Evolutionary conservation across 1,140 invertebrate genomes (phyloP).

Genomic region (Paracyclopina nana): DNA sequence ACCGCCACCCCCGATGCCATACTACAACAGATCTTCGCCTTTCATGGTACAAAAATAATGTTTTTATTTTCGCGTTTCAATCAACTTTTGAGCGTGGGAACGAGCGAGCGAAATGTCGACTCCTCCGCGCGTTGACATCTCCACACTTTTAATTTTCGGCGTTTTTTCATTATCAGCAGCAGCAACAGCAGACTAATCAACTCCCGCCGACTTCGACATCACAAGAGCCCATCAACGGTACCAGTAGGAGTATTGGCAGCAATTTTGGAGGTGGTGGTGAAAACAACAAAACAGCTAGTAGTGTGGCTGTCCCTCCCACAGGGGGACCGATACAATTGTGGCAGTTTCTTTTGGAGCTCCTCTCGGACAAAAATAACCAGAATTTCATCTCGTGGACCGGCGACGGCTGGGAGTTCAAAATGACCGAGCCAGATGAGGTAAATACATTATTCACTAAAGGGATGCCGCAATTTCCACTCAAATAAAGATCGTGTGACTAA

Average conservation of each 20-base stretch:
- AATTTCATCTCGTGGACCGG: constrained; percentile 95
- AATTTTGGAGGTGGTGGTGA: neutral
- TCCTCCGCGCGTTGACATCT: neutral
- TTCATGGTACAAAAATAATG: too few relatives aligned
- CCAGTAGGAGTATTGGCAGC: neutral
- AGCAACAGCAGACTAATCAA: neutral
- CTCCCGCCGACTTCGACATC: neutral
- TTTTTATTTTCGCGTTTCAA: too few relatives aligned
- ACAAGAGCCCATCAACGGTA: neutral
- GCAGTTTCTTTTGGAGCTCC: constrained; percentile 87
- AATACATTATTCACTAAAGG: too few relatives aligned
- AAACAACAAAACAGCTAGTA: neutral
- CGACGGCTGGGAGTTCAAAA: constrained; percentile 95
- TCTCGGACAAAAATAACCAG: constrained; percentile 90
- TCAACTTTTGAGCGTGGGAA: too few relatives aligned
- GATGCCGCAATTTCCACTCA: too few relatives aligned
- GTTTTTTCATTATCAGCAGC: neutral
- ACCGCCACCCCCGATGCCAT: too few relatives aligned
- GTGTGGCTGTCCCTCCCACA: neutral
- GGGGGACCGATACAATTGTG: constrained; percentile 76
- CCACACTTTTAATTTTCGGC: neutral
- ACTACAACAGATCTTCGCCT: too few relatives aligned
- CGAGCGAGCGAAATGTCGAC: too few relatives aligned
- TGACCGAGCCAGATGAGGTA: constrained; percentile 86
- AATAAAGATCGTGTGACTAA: too few relatives aligned